These are phyloP conservation scores for Congeria kusceri DNA, from an alignment of 2,888 invertebrate genomes.

Conservation along the genomic window DNA sequence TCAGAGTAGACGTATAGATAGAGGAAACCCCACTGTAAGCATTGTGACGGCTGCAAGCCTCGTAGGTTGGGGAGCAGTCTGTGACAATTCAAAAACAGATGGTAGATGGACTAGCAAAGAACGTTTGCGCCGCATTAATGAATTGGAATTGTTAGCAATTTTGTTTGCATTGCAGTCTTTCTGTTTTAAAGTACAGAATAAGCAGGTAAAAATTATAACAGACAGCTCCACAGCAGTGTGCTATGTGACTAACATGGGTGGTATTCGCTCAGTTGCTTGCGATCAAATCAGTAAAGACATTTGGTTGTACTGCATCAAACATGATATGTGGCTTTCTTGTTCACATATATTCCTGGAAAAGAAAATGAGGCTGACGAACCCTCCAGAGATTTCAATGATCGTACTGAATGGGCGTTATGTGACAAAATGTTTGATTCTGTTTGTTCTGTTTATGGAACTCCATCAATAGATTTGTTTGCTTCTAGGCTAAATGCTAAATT, in stretches of 20 bases:
- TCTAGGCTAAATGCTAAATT: conserved; percentile 33
- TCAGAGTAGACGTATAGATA: conserved; percentile 22
- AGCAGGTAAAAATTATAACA: conserved; percentile 35
- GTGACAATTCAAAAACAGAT: background rate
- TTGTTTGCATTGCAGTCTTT: conserved; percentile 35
- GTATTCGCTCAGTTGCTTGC: background rate
- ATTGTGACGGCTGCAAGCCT: background rate
- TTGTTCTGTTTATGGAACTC: background rate
- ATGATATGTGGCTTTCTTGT: conserved; percentile 22
- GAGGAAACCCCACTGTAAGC: background rate
- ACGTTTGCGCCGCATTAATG: conserved; percentile 41
- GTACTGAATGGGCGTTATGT: conserved; percentile 29
- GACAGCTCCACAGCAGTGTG: conserved; percentile 46
- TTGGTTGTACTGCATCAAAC: conserved; percentile 23
- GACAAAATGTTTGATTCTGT: conserved; percentile 14
- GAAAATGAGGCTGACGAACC: conserved; percentile 13
- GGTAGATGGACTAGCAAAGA: conserved; percentile 37
- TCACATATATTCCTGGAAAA: conserved; percentile 27
- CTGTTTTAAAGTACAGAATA: background rate
- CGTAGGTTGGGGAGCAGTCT: background rate
- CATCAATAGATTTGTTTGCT: conserved; percentile 38
- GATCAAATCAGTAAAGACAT: conserved; percentile 22
- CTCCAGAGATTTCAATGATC: conserved; percentile 25
- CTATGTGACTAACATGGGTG: conserved; percentile 46
- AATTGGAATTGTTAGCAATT: conserved; percentile 42